Percentiles rank a stretch among this genome's conserved stretches.
These are phyloP conservation scores for Nephrotoma guestfalica DNA, from an alignment of 2,888 invertebrate genomes.

Conservation along the genomic window DNA sequence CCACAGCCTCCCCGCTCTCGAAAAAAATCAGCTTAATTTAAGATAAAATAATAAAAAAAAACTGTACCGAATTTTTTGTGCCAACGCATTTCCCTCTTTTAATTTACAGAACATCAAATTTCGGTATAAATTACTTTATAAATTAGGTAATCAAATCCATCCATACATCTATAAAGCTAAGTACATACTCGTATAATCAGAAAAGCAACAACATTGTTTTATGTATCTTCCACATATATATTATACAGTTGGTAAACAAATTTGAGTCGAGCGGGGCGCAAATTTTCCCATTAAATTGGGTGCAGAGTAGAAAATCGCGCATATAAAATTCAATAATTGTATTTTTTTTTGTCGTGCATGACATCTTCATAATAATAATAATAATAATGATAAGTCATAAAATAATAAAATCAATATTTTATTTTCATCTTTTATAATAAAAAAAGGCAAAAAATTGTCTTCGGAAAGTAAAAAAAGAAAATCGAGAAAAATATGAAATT, in stretches of 20 bases:
- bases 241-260: neutral
- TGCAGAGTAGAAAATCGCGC: neutral
- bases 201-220: neutral
- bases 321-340: neutral
- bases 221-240: neutral
- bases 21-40: neutral
- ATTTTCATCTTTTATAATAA: neutral
- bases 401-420: neutral
- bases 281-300: neutral
- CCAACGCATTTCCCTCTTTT: neutral
- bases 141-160: neutral
- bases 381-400: neutral
- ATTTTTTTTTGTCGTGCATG: neutral
- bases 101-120: neutral
- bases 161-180: neutral
- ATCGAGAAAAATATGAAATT: neutral
- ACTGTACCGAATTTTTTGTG: neutral
- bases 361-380: neutral
- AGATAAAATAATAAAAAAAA: neutral
- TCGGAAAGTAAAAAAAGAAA: neutral
- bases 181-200: neutral
- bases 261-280: neutral
- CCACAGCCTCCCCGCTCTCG: neutral
- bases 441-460: neutral
- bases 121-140: neutral